Conservation (phyloP, 2,888 invertebrate genomes). For the Synanthedon formicaeformis region DNA sequence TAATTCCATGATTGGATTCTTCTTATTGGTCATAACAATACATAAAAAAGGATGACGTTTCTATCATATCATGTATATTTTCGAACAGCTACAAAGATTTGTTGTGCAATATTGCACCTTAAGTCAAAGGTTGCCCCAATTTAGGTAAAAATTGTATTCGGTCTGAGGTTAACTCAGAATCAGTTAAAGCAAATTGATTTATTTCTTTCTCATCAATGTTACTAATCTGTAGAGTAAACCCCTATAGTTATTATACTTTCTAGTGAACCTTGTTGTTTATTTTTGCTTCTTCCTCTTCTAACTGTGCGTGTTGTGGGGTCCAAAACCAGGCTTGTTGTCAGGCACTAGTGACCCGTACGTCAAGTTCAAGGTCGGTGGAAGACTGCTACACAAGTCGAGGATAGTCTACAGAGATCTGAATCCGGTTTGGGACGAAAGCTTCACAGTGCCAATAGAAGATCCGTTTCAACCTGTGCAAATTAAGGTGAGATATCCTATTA, state of each 20-base stretch:
- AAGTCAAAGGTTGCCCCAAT: background rate
- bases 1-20: too few relatives aligned
- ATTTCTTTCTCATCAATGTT: background rate
- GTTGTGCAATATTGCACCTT: too few relatives aligned
- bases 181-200: background rate
- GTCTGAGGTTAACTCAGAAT: too few relatives aligned
- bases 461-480: constrained; percentile 86
- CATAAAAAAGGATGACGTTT: too few relatives aligned
- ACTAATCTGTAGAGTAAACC: constrained; percentile 4
- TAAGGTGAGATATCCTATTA: constrained; percentile 71
- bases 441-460: constrained; percentile 92
- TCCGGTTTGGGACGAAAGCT: constrained; percentile 98
- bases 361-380: constrained; percentile 91
- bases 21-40: too few relatives aligned
- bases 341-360: constrained; percentile 98
- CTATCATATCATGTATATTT: too few relatives aligned
- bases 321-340: constrained; percentile 70
- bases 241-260: constrained; percentile 9
- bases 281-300: constrained; percentile 53
- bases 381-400: constrained; percentile 91
- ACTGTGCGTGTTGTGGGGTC: constrained; percentile 48
- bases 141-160: background rate
- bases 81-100: too few relatives aligned
- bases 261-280: constrained; percentile 22
- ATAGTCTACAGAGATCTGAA: constrained; percentile 95